Base-by-base conservation (phyloP, 2,888 invertebrate genomes). In the Barypeithes pellucidus region DNA sequence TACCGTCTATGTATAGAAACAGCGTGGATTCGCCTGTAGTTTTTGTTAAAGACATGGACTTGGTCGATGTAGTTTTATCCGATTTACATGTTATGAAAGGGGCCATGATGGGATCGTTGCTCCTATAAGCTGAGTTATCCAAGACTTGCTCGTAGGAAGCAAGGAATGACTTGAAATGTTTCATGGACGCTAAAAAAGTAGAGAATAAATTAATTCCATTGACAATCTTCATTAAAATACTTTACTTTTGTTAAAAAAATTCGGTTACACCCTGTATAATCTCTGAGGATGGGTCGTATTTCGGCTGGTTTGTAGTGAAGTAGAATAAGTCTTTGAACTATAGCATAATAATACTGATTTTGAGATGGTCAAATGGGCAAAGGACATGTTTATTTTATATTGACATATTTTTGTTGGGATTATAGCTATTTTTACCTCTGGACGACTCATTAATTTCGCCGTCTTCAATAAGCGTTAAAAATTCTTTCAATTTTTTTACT, bases 401-500 rank as follows among this genome's bases (percentile, higher is more conserved):
- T n/a, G n/a, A n/a, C n/a, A n/a, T n/a, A n/a, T n/a, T n/a, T n/a
- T n/a, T n/a, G n/a, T n/a, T n/a, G n/a, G n/a, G n/a, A n/a, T n/a
- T n/a, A n/a, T n/a, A n/a, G n/a, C n/a, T n/a, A n/a, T n/a, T 39
- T n/a, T 39, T 39, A 39, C 39, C 39, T 39, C 3, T 3, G 39
- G 4, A 3, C 2, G 12, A n/a, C n/a, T 39, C 39, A 39, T 57
- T 33, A 57, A 16, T 11, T 33, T 57, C 29, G 11, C 16, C 33
- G 0, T 5, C 9, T 33, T 57, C 33, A 1, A 33, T 33, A 33
- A 18, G 3, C 2, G 1, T 33, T 3, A 33, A 11, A 16, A 36
- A 57, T 11, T 0, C 8, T 54, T 41, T 41, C 33, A 70, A n/a
- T 7, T 63, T 11, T 3, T 57, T 8, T 8, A 70, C 60, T 54